Percentiles rank a stretch among this genome's conserved stretches.
These are phyloP conservation scores for Pteronura brasiliensis DNA, from an alignment of 2,113 vertebrate species.

Conservation along the genomic window DNA sequence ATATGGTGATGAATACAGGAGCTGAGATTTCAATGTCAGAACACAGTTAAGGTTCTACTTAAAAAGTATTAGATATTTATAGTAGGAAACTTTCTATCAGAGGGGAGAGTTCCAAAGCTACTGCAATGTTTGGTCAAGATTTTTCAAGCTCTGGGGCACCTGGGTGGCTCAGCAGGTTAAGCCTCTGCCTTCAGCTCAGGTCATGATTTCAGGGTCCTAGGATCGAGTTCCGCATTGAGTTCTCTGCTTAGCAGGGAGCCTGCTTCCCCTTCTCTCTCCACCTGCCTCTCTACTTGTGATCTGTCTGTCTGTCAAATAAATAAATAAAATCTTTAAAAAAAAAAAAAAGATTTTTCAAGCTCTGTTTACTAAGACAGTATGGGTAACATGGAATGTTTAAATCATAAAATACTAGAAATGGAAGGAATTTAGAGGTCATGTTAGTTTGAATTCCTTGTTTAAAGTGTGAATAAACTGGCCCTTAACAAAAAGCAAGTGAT, in stretches of 20 bases:
- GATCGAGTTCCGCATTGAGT: no score
- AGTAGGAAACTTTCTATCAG: neutral
- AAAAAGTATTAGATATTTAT: neutral
- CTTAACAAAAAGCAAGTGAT: neutral
- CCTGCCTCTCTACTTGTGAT: no score
- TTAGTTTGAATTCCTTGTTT: neutral
- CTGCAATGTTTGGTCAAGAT: neutral
- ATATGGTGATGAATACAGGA: neutral
- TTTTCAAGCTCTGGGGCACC: neutral
- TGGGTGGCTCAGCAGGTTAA: no score
- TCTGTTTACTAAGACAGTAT: neutral
- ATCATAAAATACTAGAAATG: neutral
- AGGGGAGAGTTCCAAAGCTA: neutral
- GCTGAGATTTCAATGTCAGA: constrained; percentile 17
- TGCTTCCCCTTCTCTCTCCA: no score
- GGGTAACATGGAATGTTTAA: neutral
- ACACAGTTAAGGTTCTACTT: neutral
- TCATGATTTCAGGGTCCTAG: no score
- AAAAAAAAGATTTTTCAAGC: neutral
- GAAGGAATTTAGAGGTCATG: neutral
- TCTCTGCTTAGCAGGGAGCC: no score
- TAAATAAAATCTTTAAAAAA: no score
- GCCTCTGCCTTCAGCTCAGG: no score
- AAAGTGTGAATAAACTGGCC: constrained; percentile 3
- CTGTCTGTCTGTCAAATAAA: no score